Evolutionary conservation across 1,140 invertebrate genomes (phyloP).

Genomic region (Cydia fagiglandana): DNA sequence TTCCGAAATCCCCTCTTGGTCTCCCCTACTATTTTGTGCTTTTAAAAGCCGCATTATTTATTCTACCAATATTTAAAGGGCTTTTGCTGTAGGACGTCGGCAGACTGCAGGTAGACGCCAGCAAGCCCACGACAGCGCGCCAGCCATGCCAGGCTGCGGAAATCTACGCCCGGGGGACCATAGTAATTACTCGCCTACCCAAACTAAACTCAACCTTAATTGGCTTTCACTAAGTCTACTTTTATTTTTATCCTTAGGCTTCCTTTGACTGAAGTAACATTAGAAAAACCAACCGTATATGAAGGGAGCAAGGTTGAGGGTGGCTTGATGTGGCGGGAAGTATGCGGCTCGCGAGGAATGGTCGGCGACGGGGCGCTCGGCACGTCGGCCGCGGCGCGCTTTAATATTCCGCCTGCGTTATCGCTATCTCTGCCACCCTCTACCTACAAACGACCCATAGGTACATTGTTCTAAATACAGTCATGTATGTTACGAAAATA

Average conservation of each 20-base stretch:
- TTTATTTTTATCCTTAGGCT: not conserved
- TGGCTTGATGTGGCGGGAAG: not conserved
- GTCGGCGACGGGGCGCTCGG: not conserved
- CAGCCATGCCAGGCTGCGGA: conserved; percentile 6
- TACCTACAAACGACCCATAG: not conserved
- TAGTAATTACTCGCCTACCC: not conserved
- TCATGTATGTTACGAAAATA: not conserved
- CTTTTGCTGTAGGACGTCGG: not conserved
- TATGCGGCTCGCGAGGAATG: not conserved
- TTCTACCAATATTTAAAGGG: not conserved
- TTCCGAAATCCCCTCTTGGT: too few relatives aligned
- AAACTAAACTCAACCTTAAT: not conserved
- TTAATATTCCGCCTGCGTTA: conserved; percentile 2
- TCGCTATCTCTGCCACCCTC: not conserved
- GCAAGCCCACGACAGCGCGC: conserved; percentile 11
- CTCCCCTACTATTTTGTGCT: not conserved
- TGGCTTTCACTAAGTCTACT: not conserved
- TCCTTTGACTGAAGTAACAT: not conserved
- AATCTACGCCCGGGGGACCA: not conserved
- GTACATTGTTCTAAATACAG: not conserved
- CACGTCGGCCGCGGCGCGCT: not conserved
- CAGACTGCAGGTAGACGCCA: not conserved
- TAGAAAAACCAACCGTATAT: not conserved
- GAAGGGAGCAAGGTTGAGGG: not conserved
- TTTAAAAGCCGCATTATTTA: not conserved